Percentiles rank a stretch among this genome's conserved stretches.
phyloP scores from a whole-genome alignment of 2,888 invertebrate genomes.

The Heliconius aoede region DNA sequence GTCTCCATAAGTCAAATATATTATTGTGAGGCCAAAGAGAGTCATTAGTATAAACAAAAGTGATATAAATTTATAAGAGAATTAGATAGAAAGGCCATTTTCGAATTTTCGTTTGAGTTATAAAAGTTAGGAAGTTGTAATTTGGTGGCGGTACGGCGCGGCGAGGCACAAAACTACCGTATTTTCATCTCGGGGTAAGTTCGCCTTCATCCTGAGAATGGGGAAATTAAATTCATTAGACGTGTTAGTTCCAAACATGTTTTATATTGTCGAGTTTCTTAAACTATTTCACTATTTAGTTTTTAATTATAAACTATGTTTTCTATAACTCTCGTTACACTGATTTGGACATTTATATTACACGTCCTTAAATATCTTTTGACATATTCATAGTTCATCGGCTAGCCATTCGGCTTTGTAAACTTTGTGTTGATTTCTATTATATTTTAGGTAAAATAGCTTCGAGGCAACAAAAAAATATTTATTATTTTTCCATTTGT shows the following conservation, averaged over 20 bases:
- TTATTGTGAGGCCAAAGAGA: conserved; percentile 2
- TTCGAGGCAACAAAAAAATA: background rate
- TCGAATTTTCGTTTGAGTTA: conserved; percentile 34
- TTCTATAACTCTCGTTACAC: background rate
- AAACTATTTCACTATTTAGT: background rate
- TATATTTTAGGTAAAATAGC: too few relatives aligned
- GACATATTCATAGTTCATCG: background rate
- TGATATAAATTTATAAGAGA: conserved; percentile 22
- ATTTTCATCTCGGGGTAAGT: conserved; percentile 31
- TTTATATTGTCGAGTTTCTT: conserved; percentile 3
- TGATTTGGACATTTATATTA: background rate
- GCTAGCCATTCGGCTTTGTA: background rate
- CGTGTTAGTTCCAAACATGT: conserved; percentile 14
- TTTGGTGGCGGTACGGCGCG: conserved; percentile 31
- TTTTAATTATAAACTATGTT: background rate
- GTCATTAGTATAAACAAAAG: background rate
- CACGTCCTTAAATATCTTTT: background rate
- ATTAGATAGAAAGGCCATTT: conserved; percentile 26
- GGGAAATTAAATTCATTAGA: conserved; percentile 23
- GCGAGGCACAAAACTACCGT: conserved; percentile 31
- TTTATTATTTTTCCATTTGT: background rate
- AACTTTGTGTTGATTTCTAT: too few relatives aligned
- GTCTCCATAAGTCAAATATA: background rate
- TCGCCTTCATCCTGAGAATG: conserved; percentile 22
- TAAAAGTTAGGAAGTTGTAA: conserved; percentile 42